A percentile compares a stretch with the other conserved stretches of the same genome.
Evolutionary conservation across 1,140 invertebrate species (phyloP).

Genomic region (Bombyx mori): DNA sequence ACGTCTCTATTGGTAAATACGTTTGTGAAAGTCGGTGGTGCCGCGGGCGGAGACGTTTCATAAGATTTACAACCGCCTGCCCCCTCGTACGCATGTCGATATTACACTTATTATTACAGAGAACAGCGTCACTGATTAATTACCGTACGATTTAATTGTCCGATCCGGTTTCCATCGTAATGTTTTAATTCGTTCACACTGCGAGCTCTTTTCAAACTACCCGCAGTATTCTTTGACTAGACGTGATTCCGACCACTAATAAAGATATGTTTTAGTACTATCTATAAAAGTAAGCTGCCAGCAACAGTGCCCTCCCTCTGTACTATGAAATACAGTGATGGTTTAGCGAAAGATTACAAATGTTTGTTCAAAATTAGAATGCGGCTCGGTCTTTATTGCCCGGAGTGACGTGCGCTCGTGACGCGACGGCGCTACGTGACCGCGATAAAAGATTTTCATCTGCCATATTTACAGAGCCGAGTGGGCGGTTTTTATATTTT

Average conservation of each 20-base stretch:
- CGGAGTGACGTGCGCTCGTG: conserved; percentile 65
- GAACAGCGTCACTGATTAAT: conserved; percentile 52
- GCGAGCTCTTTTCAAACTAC: conserved; percentile 21
- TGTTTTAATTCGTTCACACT: conserved; percentile 40
- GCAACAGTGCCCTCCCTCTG: conserved; percentile 33
- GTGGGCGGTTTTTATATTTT: conserved; percentile 68
- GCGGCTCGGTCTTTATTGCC: conserved; percentile 62
- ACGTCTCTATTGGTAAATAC: conserved; percentile 63
- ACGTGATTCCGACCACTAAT: conserved; percentile 52
- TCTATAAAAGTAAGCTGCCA: conserved; percentile 30
- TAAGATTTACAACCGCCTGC: conserved; percentile 50
- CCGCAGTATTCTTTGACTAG: conserved; percentile 21
- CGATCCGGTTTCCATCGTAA: conserved; percentile 33
- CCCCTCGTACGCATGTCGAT: conserved; percentile 33
- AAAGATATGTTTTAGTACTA: conserved; percentile 42
- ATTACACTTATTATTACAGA: conserved; percentile 59
- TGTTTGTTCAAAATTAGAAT: conserved; percentile 68
- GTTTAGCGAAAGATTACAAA: conserved; percentile 59
- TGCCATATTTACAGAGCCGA: conserved; percentile 68
- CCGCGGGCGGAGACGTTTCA: conserved; percentile 40
- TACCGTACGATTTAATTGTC: conserved; percentile 44
- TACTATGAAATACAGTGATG: conserved; percentile 17
- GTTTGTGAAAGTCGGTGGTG: conserved; percentile 50
- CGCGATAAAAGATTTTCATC: conserved; percentile 70
- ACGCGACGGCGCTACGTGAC: conserved; percentile 64